Base-by-base conservation (phyloP, 2,888 invertebrate species). In the Lepidochrysops patricia region DNA sequence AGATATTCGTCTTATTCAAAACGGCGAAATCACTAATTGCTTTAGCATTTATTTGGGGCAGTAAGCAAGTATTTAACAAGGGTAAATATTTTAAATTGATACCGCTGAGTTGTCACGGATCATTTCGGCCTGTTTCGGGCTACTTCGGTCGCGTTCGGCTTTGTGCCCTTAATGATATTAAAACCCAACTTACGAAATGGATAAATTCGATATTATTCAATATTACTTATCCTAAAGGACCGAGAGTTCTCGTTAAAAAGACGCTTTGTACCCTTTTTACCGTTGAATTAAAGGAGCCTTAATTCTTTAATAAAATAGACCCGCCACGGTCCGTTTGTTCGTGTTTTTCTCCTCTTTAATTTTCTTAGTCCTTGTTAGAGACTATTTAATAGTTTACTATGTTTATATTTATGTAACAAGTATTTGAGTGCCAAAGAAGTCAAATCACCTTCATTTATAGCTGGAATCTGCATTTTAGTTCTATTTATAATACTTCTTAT, bases 11-110 rank as follows among this genome's bases (percentile, higher is more conserved):
- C 43, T 43, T 43, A 43, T 43, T 43, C 23, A 23, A 43, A 43
- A 60, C 29, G 61, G 54, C 43, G 52, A 63, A 62, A 60, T 62
- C 62, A 63, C 63, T 67, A 67, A 67, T 67, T 66, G 65, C 58
- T 63, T 62, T 61, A 63, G 62, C 65, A 65, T 66, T 63, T 67
- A 66, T 69, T 64, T 63, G 64, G 64, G 58, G 66, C 69, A 69
- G 69, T 66, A 68, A 68, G 69, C 75, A 76, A 79, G 77, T 75
- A 77, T 75, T 79, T 76, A 79, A 79, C 78, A 74, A 76, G 74
- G 74, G 75, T 78, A 73, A 67, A 70, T 80, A 80, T 82, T 83
- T 81, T 77, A 82, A 84, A 82, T 83, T 79, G 79, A 84, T 82
- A 80, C 77, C 72, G 71, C 73, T 57, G 79, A 77, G 75, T 76